Evolutionary conservation across 2,113 vertebrate species (phyloP), one percentile per base, ranked within the genome.

Genomic region (Leiothrix lutea): DNA sequence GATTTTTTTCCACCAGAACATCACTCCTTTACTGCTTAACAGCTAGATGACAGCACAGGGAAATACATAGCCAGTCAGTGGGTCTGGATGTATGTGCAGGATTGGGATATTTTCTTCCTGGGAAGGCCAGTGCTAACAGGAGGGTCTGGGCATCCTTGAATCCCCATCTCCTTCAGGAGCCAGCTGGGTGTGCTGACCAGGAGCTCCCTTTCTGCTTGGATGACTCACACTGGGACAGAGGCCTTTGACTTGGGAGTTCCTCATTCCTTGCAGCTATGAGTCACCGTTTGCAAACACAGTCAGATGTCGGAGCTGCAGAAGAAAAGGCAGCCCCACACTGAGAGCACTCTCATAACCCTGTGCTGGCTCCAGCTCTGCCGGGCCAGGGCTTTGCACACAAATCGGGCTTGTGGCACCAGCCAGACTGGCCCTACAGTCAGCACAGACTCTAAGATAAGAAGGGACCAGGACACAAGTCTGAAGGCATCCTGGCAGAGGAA

Each of bases 181-280:
- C 74, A 65, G 54, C 11, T 1, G 36, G 29, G 8, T 35, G 47
- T 12, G 58, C 91, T 36, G 31, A 33, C 67, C 92, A 83, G 88
- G 66, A 86, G 67, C 60, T 86, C 67, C 66, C 45, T 82, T 85
- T 92, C 17, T 90, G 1, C 40, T 80, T 78, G 88, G 79, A 54
- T 90, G 84, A 86, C 82, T 77, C 85, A 22, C 4, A 3, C 20
- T 7, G 19, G 57, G 79, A 36, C 80, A 70, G 42, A 65, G 14
- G 25, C 72, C 69, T 86, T 92, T 78, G 77, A 44, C 72, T 64
- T 0, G 1, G 77, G 80, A 94, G 74, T 91, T 95, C 93, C 94
- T 95, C 81, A 23, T 83, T 91, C 81, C 84, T 70, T 77, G 62
- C 66, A 88, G 78, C 38, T 25, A 28, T 75, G 93, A 95, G 87